Percentiles rank a stretch among this genome's conserved stretches.
Conservation (phyloP, 2,113 vertebrate species). For the Camelus bactrianus region DNA sequence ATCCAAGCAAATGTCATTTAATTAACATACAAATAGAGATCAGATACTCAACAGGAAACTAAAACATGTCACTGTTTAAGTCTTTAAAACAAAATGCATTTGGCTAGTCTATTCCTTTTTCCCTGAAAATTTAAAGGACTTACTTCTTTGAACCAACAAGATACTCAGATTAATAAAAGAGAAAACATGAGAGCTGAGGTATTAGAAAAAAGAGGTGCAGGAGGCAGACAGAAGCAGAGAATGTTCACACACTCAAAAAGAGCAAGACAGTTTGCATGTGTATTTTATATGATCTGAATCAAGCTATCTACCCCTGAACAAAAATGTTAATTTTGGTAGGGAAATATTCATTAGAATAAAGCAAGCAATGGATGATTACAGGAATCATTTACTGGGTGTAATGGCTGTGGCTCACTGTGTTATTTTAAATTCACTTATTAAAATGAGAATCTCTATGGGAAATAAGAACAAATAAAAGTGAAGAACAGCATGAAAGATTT, state of each 20-base stretch:
- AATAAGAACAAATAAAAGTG: conserved; percentile 46
- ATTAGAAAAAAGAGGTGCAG: conserved; percentile 8
- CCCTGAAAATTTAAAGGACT: conserved; percentile 44
- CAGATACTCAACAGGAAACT: conserved; percentile 10
- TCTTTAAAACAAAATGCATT: conserved; percentile 30
- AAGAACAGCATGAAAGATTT: conserved; percentile 17
- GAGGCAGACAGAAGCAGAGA: not conserved
- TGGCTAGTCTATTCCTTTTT: conserved; percentile 39
- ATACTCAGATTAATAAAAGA: conserved; percentile 42
- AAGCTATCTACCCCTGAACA: conserved; percentile 25
- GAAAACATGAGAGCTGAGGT: not conserved
- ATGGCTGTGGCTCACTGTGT: not conserved
- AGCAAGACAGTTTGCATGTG: not conserved
- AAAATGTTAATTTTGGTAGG: conserved; percentile 21
- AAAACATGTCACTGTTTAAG: conserved; percentile 15
- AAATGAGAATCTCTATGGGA: conserved; percentile 54
- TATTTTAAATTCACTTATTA: conserved; percentile 73
- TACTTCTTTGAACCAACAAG: not conserved
- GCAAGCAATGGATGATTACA: conserved; percentile 3
- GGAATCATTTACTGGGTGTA: not conserved
- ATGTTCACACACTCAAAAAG: not conserved
- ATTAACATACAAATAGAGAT: not conserved
- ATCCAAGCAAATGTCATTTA: conserved; percentile 6
- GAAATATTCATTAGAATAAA: conserved; percentile 61
- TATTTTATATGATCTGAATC: not conserved